Evolutionary conservation across 1,140 invertebrate genomes (phyloP).

Genomic region (Papilio glaucus): DNA sequence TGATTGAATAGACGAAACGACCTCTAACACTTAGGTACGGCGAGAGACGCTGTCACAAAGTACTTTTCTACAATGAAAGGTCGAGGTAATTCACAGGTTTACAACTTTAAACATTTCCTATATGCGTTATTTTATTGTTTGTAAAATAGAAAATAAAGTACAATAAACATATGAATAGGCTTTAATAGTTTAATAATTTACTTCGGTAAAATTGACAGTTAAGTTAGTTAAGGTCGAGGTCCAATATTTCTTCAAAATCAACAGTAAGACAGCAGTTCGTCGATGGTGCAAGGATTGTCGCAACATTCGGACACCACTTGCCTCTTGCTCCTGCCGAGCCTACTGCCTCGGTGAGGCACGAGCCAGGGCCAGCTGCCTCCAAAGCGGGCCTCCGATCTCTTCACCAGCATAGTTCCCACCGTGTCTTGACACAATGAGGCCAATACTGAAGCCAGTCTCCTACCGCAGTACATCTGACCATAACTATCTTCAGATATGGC

Average conservation of each 20-base stretch:
- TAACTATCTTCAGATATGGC: constrained; percentile 27
- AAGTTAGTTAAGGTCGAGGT: background rate
- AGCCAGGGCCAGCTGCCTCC: constrained; percentile 45
- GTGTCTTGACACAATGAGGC: constrained; percentile 39
- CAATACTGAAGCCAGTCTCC: constrained; percentile 36
- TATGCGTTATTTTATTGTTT: no score
- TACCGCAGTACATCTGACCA: constrained; percentile 42
- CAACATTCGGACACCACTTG: constrained; percentile 53
- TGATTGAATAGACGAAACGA: no score
- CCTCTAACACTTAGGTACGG: no score
- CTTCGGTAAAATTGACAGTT: background rate
- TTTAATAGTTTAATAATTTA: constrained; percentile 4
- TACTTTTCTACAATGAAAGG: no score
- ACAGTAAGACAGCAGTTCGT: constrained; percentile 47
- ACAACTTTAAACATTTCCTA: no score
- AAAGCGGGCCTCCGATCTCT: constrained; percentile 23
- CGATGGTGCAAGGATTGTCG: constrained; percentile 45
- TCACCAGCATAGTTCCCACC: constrained; percentile 30
- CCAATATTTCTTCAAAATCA: constrained; percentile 22
- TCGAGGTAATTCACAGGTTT: no score
- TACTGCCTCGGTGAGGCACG: constrained; percentile 38
- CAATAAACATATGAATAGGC: background rate
- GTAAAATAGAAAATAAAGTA: no score
- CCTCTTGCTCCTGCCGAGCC: constrained; percentile 44
- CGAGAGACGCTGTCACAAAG: no score